Conservation (phyloP, 2,888 invertebrate genomes). For the Serrognathus titanus region DNA sequence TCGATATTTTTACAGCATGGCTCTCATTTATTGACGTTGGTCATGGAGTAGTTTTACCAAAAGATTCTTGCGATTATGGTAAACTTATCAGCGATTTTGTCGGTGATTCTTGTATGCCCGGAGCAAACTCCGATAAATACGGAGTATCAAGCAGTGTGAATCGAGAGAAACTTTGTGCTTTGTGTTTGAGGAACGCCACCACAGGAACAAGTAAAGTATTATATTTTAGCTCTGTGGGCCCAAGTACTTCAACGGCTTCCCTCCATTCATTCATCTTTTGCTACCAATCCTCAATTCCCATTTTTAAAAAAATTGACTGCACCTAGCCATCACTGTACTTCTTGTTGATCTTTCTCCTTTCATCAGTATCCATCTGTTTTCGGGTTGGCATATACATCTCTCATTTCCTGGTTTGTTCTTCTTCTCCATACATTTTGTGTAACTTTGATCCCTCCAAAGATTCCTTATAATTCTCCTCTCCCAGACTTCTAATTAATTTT, state of each 20-base stretch:
- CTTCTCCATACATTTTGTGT: no score
- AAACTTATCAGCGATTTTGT: slow-evolving; percentile 56
- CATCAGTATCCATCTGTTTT: no score
- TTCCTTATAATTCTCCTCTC: no score
- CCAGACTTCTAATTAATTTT: no score
- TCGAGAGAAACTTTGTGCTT: slow-evolving; percentile 36
- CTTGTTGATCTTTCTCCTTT: no score
- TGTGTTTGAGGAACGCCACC: background rate
- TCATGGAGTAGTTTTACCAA: slow-evolving; percentile 50
- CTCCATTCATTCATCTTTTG: background rate
- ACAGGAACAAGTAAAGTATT: background rate
- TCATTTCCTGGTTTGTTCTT: no score
- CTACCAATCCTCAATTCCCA: background rate
- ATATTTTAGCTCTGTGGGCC: no score
- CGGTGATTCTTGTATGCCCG: slow-evolving; percentile 60
- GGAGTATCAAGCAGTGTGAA: slow-evolving; percentile 38
- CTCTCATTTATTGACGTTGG: slow-evolving; percentile 59
- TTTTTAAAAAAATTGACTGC: background rate
- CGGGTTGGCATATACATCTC: no score
- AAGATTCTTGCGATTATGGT: slow-evolving; percentile 57
- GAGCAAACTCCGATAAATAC: slow-evolving; percentile 53
- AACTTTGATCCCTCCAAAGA: no score
- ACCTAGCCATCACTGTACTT: no score
- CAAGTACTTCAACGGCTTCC: background rate
- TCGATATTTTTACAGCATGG: slow-evolving; percentile 51